Evolutionary conservation across 2,888 invertebrate genomes (phyloP).

Genomic region (Petrolisthes manimaculis): DNA sequence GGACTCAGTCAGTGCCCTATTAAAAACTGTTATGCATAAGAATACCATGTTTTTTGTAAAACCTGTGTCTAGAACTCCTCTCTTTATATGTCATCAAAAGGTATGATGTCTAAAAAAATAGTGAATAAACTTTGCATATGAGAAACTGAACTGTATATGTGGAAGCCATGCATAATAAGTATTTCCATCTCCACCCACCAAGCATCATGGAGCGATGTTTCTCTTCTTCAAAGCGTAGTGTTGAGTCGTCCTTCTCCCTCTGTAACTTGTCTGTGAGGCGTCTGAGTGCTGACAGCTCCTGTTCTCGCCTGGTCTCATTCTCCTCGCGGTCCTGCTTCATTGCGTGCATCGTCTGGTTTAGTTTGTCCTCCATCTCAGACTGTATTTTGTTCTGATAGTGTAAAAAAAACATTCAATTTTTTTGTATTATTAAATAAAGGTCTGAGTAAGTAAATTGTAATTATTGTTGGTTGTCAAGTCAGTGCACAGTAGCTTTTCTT

Average conservation of each 20-base stretch:
- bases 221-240: constrained; percentile 63
- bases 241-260: constrained; percentile 60
- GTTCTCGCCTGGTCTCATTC: constrained; percentile 51
- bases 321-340: constrained; percentile 62
- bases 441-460: too few relatives aligned
- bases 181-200: constrained; percentile 34
- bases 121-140: neutral
- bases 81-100: neutral
- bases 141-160: neutral
- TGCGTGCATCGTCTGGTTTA: constrained; percentile 58
- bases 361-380: constrained; percentile 60
- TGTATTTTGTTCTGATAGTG: constrained; percentile 53
- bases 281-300: constrained; percentile 52
- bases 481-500: neutral
- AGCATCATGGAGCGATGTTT: constrained; percentile 63
- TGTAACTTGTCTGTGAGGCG: constrained; percentile 61
- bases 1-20: too few relatives aligned
- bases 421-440: too few relatives aligned
- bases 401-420: too few relatives aligned
- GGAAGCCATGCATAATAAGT: neutral
- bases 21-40: too few relatives aligned
- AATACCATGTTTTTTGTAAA: too few relatives aligned
- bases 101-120: neutral
- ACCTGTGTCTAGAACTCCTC: too few relatives aligned
- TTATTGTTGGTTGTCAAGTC: too few relatives aligned